Evolutionary conservation across 2,797 vertebrate species (phyloP).

Genomic region (Danio aesculapii): DNA sequence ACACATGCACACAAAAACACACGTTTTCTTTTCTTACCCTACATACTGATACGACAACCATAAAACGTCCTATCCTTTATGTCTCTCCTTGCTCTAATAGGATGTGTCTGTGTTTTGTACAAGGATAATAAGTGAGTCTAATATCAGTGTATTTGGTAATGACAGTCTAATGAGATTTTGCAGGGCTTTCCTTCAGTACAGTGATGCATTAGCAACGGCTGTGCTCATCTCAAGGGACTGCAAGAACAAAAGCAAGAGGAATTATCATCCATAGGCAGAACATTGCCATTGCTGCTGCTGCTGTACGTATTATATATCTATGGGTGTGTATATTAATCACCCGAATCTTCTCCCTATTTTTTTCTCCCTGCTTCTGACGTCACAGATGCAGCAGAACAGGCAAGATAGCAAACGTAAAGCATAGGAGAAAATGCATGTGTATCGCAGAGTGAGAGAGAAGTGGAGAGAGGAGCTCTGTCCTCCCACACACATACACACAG

Average conservation of each 20-base stretch:
- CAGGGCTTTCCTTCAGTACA: conserved; percentile 26
- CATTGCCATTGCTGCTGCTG: conserved; percentile 6
- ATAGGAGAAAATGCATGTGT: neutral
- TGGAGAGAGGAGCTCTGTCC: conserved; percentile 25
- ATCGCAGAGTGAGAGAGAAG: neutral
- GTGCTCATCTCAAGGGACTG: conserved; percentile 44
- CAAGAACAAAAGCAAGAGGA: conserved; percentile 42
- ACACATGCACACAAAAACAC: conserved; percentile 3
- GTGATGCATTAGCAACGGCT: conserved; percentile 42
- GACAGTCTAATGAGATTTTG: conserved; percentile 45
- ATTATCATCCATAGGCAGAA: conserved; percentile 48
- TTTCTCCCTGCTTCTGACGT: conserved; percentile 1
- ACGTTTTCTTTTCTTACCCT: neutral
- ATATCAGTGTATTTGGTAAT: conserved; percentile 27
- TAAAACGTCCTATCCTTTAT: conserved; percentile 12
- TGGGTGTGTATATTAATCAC: conserved; percentile 7
- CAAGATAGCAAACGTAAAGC: neutral
- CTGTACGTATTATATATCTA: conserved; percentile 20
- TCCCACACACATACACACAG: conserved; percentile 8
- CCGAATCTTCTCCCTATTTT: neutral
- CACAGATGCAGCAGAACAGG: neutral
- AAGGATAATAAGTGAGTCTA: conserved; percentile 6
- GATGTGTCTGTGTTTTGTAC: conserved; percentile 8
- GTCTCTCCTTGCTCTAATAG: neutral
- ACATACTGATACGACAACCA: conserved; percentile 11